phyloP scores from a whole-genome alignment of 2,797 vertebrate species.

The Echeneis naucrates region DNA sequence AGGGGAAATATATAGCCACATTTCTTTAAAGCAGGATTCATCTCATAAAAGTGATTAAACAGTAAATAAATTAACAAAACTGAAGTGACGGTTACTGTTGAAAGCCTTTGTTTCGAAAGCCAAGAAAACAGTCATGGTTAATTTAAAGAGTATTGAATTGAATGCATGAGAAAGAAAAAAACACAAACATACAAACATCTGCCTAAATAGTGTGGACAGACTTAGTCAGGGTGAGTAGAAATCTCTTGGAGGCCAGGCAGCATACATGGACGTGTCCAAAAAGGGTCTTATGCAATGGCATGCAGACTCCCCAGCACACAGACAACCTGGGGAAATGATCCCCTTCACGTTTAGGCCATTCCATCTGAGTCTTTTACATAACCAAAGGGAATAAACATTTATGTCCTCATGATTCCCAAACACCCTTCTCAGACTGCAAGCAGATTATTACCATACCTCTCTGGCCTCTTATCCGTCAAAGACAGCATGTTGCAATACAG shows the following conservation, averaged over 20 bases:
- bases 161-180: too few relatives aligned
- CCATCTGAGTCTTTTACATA: slow-evolving; percentile 72
- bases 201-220: slow-evolving; percentile 8
- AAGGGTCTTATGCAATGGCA: slow-evolving; percentile 71
- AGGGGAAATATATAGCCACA: not conserved
- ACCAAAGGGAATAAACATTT: slow-evolving; percentile 50
- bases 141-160: too few relatives aligned
- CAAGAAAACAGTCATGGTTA: too few relatives aligned
- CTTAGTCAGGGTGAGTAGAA: slow-evolving; percentile 34
- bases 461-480: not conserved
- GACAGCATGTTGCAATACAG: not conserved
- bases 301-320: slow-evolving; percentile 42
- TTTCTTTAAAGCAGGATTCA: slow-evolving; percentile 4
- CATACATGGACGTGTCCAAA: slow-evolving; percentile 60
- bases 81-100: too few relatives aligned
- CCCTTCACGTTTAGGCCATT: slow-evolving; percentile 52
- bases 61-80: too few relatives aligned
- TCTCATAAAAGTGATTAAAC: not conserved
- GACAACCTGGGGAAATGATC: slow-evolving; percentile 61
- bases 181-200: not conserved
- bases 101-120: too few relatives aligned
- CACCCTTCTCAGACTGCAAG: slow-evolving; percentile 43
- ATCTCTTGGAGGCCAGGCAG: slow-evolving; percentile 48
- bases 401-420: slow-evolving; percentile 49
- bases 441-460: slow-evolving; percentile 40